A percentile compares a stretch with the other conserved stretches of the same genome.
phyloP scores from a whole-genome alignment of 2,797 vertebrate genomes.

The Pogonophryne albipinna region DNA sequence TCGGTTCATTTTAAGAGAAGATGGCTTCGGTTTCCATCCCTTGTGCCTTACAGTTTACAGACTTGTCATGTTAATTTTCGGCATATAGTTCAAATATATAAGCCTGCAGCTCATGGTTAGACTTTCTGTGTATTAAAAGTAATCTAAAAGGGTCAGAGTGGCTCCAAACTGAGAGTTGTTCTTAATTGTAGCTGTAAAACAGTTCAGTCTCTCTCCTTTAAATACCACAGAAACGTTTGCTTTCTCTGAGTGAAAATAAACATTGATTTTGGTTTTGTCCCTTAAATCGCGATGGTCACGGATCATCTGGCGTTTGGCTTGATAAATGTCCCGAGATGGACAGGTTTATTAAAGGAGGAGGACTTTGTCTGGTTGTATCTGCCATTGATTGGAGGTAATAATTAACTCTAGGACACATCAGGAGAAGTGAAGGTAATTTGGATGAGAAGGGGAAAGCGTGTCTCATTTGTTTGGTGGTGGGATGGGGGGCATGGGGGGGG shows the following conservation, averaged over 20 bases:
- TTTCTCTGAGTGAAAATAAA: background rate
- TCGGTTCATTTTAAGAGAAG: too few relatives aligned
- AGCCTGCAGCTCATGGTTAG: background rate
- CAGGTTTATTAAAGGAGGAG: conserved; percentile 44
- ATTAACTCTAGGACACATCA: conserved; percentile 37
- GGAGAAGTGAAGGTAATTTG: conserved; percentile 15
- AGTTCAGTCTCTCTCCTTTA: background rate
- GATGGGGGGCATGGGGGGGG: background rate
- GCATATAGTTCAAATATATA: too few relatives aligned
- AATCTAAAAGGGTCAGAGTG: background rate
- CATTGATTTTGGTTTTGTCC: background rate
- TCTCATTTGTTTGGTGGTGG: background rate
- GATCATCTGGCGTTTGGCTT: conserved; percentile 16
- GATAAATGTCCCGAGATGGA: conserved; percentile 21
- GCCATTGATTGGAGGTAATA: conserved; percentile 51
- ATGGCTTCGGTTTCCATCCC: too few relatives aligned
- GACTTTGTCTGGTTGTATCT: conserved; percentile 27
- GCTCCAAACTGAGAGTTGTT: background rate
- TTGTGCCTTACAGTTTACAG: too few relatives aligned
- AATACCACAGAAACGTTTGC: background rate
- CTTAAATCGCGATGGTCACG: conserved; percentile 40
- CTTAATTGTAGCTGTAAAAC: background rate
- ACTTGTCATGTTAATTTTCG: too few relatives aligned
- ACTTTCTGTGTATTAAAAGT: too few relatives aligned
- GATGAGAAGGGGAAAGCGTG: conserved; percentile 22